These are phyloP conservation scores for Parotocinclus haroldoi DNA, from an alignment of 2,797 vertebrate genomes.

Conservation along the genomic window DNA sequence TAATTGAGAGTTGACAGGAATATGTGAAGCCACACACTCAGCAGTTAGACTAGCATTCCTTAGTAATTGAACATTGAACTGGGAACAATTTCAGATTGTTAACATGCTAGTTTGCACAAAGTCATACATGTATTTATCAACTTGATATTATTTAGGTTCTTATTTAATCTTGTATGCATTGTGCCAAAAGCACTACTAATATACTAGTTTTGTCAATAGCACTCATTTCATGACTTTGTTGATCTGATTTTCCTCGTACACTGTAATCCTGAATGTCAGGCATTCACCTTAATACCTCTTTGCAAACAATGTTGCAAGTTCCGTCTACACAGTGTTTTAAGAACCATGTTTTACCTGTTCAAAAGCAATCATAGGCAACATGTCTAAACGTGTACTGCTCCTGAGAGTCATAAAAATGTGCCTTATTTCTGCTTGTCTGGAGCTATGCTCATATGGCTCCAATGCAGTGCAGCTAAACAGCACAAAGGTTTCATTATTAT, in stretches of 20 bases:
- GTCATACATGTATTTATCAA: constrained; percentile 13
- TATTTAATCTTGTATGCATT: too few relatives aligned
- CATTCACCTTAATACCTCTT: background rate
- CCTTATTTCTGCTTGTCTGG: constrained; percentile 4
- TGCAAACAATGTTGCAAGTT: background rate
- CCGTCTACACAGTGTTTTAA: constrained; percentile 2
- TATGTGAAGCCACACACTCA: constrained; percentile 16
- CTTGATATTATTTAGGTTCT: background rate
- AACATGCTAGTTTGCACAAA: constrained; percentile 26
- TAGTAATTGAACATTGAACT: constrained; percentile 29
- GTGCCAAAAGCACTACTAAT: too few relatives aligned
- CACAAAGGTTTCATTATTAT: background rate
- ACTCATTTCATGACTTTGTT: constrained; percentile 1
- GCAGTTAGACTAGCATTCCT: constrained; percentile 29
- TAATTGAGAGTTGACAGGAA: constrained; percentile 34
- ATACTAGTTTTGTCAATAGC: constrained; percentile 1
- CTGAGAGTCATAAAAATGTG: background rate
- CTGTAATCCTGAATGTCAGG: constrained; percentile 6
- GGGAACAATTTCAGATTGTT: constrained; percentile 7
- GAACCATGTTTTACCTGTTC: background rate
- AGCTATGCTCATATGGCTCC: background rate
- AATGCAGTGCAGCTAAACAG: background rate
- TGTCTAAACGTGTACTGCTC: constrained; percentile 14
- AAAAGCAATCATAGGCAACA: constrained; percentile 21
- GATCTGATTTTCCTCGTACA: background rate